These are phyloP conservation scores for Oreochromis tanganicae DNA, from an alignment of 2,113 vertebrate species.

Conservation along the genomic window DNA sequence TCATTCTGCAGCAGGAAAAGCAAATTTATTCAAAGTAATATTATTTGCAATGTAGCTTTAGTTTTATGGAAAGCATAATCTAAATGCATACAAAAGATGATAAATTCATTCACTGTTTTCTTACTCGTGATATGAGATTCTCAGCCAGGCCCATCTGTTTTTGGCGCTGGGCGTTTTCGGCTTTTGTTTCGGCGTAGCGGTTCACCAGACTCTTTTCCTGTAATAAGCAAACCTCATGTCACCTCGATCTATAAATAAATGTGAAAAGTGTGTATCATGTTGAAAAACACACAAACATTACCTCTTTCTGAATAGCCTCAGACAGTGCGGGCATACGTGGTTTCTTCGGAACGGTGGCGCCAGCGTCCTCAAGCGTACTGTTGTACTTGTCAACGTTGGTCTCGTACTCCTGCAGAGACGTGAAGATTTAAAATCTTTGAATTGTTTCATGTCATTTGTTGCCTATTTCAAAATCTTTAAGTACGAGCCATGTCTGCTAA, in stretches of 20 bases:
- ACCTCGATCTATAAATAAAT: neutral
- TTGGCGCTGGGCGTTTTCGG: constrained; percentile 79
- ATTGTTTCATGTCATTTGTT: neutral
- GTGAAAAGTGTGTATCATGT: neutral
- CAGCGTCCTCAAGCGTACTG: constrained; percentile 74
- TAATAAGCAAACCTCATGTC: constrained; percentile 1
- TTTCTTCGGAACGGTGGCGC: constrained; percentile 58
- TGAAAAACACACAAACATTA: constrained; percentile 34
- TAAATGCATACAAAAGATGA: neutral
- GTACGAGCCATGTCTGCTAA: neutral
- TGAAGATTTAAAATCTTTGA: neutral
- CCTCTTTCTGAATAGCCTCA: constrained; percentile 83
- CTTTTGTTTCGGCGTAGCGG: constrained; percentile 74
- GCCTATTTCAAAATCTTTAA: neutral
- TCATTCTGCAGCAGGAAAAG: constrained; percentile 76
- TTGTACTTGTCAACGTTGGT: constrained; percentile 80
- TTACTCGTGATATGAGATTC: constrained; percentile 80
- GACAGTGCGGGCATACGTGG: constrained; percentile 68
- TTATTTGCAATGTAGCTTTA: neutral
- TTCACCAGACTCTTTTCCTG: constrained; percentile 82
- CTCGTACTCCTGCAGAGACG: constrained; percentile 81
- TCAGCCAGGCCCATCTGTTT: constrained; percentile 81
- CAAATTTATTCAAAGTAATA: neutral
- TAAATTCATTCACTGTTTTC: neutral
- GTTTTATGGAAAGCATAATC: neutral